Conservation (phyloP, 2,888 invertebrate species). For the Stenodema calcarata region DNA sequence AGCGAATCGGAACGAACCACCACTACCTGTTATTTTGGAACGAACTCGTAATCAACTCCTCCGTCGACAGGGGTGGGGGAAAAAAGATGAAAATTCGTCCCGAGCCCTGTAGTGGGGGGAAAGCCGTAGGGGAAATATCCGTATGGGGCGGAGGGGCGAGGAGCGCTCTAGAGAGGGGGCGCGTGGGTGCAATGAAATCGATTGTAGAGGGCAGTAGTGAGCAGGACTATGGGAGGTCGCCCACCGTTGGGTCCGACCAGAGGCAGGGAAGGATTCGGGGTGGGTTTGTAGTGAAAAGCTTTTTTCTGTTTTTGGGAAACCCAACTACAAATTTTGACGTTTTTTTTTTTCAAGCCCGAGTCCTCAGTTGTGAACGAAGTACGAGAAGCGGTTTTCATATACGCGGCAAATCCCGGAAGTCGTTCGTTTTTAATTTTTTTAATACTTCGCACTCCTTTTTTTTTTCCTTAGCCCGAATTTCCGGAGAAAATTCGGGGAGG, state of each 20-base stretch:
- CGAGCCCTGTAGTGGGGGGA: neutral
- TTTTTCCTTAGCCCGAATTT: neutral
- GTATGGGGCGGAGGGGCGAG: slow-evolving; percentile 34
- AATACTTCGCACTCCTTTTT: neutral
- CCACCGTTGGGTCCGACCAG: slow-evolving; percentile 48
- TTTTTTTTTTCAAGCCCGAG: neutral
- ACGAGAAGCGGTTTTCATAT: neutral
- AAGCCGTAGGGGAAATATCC: neutral
- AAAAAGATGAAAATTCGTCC: neutral
- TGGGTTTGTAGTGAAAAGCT: slow-evolving; percentile 39
- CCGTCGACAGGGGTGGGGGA: neutral
- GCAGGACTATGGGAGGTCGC: slow-evolving; percentile 49
- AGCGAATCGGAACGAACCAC: neutral
- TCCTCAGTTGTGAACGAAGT: neutral
- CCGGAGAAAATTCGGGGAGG: neutral
- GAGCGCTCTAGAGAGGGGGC: slow-evolving; percentile 31
- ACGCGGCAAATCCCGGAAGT: neutral
- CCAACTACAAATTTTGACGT: neutral
- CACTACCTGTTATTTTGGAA: neutral
- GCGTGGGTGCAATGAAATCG: slow-evolving; percentile 52
- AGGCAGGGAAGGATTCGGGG: slow-evolving; percentile 43
- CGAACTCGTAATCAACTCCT: neutral
- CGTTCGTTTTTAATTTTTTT: neutral
- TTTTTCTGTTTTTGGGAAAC: neutral
- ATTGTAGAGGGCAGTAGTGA: slow-evolving; percentile 51